A percentile compares a stretch with the other conserved stretches of the same genome.
phyloP scores from a whole-genome alignment of 2,797 vertebrate species.

The Pseudomugil tenellus region DNA sequence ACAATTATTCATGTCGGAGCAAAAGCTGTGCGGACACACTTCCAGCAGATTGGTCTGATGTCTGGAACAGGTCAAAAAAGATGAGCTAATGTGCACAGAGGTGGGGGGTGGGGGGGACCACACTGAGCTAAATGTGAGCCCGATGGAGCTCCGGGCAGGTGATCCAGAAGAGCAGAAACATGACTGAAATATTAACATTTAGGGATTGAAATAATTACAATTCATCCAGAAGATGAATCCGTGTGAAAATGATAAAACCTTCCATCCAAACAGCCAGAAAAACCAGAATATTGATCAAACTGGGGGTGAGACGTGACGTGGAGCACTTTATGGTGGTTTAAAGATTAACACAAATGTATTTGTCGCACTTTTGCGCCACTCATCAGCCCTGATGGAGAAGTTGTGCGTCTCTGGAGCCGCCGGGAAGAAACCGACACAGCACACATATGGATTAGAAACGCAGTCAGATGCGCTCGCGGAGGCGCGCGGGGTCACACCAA shows the following conservation, averaged over 20 bases:
- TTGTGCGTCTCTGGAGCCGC: conserved; percentile 54
- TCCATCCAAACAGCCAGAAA: background rate
- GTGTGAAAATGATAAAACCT: background rate
- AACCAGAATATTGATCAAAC: background rate
- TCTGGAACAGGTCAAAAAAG: conserved; percentile 36
- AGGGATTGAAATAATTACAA: conserved; percentile 12
- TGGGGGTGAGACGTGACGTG: background rate
- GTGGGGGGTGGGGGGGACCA: too few relatives aligned
- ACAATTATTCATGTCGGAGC: conserved; percentile 26
- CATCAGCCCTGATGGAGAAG: conserved; percentile 39
- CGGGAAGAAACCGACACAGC: conserved; percentile 27
- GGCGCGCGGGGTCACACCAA: background rate
- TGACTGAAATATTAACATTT: conserved; percentile 31
- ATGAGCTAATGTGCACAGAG: conserved; percentile 48
- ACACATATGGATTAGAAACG: background rate
- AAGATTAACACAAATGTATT: too few relatives aligned
- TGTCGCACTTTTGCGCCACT: background rate
- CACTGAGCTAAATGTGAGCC: conserved; percentile 18
- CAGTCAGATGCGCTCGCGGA: background rate
- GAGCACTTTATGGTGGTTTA: background rate
- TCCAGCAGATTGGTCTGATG: background rate
- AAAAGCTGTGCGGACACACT: background rate
- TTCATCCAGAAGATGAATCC: conserved; percentile 5
- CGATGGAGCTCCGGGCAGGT: conserved; percentile 39
- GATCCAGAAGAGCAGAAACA: conserved; percentile 44